phyloP scores from a whole-genome alignment of 1,140 invertebrate genomes.

The Pentalonia nigronervosa region DNA sequence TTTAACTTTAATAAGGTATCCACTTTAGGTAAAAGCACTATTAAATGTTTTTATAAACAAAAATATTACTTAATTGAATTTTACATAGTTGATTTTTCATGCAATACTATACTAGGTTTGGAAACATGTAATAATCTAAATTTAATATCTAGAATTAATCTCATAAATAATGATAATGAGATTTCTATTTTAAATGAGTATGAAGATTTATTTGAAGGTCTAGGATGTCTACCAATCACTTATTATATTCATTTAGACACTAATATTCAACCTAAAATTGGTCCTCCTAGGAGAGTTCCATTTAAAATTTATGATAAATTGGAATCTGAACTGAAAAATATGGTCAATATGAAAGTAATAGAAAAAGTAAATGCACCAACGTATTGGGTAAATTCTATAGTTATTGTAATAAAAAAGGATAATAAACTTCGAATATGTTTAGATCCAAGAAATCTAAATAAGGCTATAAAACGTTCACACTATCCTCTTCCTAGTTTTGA shows the following conservation, averaged over 20 bases:
- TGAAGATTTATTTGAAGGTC: conserved; percentile 59
- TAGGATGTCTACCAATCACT: conserved; percentile 48
- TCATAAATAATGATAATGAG: conserved; percentile 25
- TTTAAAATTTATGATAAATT: conserved; percentile 62
- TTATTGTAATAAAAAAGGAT: conserved; percentile 62
- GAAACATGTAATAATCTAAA: background rate
- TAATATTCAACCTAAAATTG: conserved; percentile 61
- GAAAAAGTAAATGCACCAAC: conserved; percentile 62
- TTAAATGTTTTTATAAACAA: background rate
- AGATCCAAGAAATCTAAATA: conserved; percentile 67
- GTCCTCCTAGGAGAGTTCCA: conserved; percentile 63
- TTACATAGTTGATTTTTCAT: background rate
- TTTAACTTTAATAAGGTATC: background rate
- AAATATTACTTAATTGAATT: background rate
- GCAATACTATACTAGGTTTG: background rate
- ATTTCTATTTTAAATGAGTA: conserved; percentile 49
- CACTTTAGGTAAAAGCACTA: background rate
- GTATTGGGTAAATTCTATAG: conserved; percentile 66
- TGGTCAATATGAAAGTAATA: conserved; percentile 60
- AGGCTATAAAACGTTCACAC: conserved; percentile 64
- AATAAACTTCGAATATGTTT: conserved; percentile 60
- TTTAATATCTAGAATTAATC: conserved; percentile 43
- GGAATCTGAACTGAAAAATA: conserved; percentile 60
- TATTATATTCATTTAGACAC: conserved; percentile 59
- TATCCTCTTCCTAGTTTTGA: conserved; percentile 65